Evolutionary conservation across 2,888 invertebrate species (phyloP), one percentile per base, ranked within the genome.

Genomic region (Eupithecia tripunctaria): DNA sequence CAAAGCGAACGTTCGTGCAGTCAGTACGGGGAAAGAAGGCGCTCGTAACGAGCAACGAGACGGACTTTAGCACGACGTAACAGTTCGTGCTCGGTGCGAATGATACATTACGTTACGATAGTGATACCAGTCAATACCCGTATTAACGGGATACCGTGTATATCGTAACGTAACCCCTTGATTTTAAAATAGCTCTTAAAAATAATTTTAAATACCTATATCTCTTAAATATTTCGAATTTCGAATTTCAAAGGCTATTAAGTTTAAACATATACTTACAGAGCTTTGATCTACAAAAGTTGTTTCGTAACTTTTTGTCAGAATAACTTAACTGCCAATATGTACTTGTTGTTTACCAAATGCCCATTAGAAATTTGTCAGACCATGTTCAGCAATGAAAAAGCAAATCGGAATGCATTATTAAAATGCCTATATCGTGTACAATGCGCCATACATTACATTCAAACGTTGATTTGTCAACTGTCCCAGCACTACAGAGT

Each of bases 351-450:
- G 5, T 12, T 1, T 69, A 21, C 15, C 15, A 63, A 60, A 69
- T 64, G 65, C 27, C 59, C 14, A 60, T 68, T 73, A 72, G 68
- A 75, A 71, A 76, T 77, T 76, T 76, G 73, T 74, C 75, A 68
- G 51, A 72, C 70, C 74, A 36, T 70, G 38, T 64, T 21, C 6
- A 64, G 64, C 18, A 21, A 21, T 41, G 70, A 67, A 71, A 74
- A 72, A 41, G n/a, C 41, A 70, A 73, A 73, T 75, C 67, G 59
- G 29, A 74, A 73, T 74, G 67, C 67, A 74, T 79, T 72, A 74
- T 68, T 76, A 59, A 77, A 76, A 77, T 79, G 68, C 63, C 70
- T 73, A 59, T 66, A 74, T 71, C 68, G 66, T 75, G 76, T 74
- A 56, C 69, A 77, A 76, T 75, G 59, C 66, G 32, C 71, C 72